phyloP scores from a whole-genome alignment of 2,888 invertebrate species.

The Thysanoteuthis rhombus region DNA sequence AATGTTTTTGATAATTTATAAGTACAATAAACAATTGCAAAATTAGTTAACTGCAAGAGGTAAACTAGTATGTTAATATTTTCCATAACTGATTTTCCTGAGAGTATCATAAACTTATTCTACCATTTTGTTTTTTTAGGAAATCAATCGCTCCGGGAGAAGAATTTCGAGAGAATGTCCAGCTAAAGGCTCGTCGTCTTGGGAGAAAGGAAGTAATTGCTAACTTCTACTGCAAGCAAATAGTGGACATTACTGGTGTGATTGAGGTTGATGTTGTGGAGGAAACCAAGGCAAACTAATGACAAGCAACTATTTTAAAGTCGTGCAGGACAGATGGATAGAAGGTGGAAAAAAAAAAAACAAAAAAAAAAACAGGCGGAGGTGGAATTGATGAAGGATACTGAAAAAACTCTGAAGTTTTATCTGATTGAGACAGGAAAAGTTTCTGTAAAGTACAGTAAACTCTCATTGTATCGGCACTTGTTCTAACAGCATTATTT shows the following conservation, averaged over 20 bases:
- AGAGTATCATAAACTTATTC: neutral
- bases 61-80: too few species aligned
- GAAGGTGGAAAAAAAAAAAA: too few species aligned
- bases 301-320: neutral
- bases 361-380: neutral
- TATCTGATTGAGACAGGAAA: neutral
- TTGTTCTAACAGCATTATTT: too few species aligned
- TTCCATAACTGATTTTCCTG: too few species aligned
- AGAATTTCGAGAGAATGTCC: slow-evolving; percentile 79
- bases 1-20: too few species aligned
- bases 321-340: neutral
- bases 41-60: too few species aligned
- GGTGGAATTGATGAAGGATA: neutral
- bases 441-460: neutral
- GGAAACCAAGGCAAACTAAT: slow-evolving; percentile 38
- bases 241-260: slow-evolving; percentile 86
- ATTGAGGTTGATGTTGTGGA: slow-evolving; percentile 54
- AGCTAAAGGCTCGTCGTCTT: slow-evolving; percentile 80
- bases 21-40: too few species aligned
- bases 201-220: slow-evolving; percentile 86
- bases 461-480: too few species aligned
- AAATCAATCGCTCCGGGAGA: slow-evolving; percentile 74
- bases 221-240: slow-evolving; percentile 86
- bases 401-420: neutral
- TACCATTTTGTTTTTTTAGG: slow-evolving; percentile 61